These are phyloP conservation scores for Halocaridina rubra DNA, from an alignment of 2,888 invertebrate species.

Conservation along the genomic window DNA sequence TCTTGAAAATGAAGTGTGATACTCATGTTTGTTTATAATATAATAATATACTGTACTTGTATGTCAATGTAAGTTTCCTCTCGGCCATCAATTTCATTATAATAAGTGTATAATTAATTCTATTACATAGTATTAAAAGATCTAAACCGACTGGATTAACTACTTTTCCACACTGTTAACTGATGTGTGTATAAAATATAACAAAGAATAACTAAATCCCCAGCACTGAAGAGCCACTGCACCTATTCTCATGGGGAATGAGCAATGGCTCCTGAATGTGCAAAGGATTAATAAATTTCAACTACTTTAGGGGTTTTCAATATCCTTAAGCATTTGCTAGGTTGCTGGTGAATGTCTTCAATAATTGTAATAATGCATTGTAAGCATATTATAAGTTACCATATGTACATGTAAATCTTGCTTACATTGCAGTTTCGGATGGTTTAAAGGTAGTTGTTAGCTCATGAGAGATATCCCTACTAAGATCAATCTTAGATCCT, in stretches of 20 bases:
- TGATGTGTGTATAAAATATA: not conserved
- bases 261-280: too few species aligned
- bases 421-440: constrained; percentile 37
- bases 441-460: constrained; percentile 49
- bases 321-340: not conserved
- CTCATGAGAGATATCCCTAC: constrained; percentile 13
- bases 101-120: not conserved
- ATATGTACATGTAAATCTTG: not conserved
- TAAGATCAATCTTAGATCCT: not conserved
- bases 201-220: not conserved
- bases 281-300: not conserved
- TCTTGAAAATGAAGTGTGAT: constrained; percentile 3
- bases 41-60: not conserved
- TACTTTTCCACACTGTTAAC: too few species aligned
- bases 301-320: not conserved
- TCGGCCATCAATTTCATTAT: not conserved
- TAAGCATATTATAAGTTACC: not conserved
- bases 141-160: not conserved
- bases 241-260: too few species aligned
- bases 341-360: not conserved
- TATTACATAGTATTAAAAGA: not conserved
- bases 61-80: not conserved
- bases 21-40: not conserved
- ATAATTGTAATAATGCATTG: not conserved
- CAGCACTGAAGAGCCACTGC: not conserved